A percentile compares a stretch with the other conserved stretches of the same genome.
These are phyloP conservation scores for Apoda limacodes DNA, from an alignment of 2,888 invertebrate species.

Conservation along the genomic window DNA sequence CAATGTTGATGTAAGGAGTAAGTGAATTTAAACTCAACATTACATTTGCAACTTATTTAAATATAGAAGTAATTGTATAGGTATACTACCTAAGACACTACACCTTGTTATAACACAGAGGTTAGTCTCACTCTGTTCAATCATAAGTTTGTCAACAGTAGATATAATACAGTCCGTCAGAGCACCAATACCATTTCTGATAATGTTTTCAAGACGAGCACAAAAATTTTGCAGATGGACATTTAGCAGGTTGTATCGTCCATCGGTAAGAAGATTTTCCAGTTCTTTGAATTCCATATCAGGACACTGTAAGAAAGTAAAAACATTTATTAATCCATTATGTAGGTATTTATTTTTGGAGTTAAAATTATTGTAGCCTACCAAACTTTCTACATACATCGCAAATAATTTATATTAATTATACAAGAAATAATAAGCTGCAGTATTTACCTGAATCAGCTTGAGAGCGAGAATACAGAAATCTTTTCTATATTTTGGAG, in stretches of 20 bases:
- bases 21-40: no score
- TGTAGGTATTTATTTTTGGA: neutral
- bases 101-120: constrained; percentile 70
- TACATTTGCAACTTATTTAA: no score
- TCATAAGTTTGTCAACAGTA: constrained; percentile 70
- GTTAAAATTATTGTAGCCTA: neutral
- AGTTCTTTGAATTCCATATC: constrained; percentile 80
- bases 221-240: constrained; percentile 72
- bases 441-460: constrained; percentile 74
- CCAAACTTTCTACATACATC: no score
- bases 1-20: no score
- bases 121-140: constrained; percentile 58
- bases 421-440: neutral
- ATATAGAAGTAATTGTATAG: no score
- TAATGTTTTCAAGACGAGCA: constrained; percentile 67
- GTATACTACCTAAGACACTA: constrained; percentile 79
- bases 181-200: constrained; percentile 73
- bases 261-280: constrained; percentile 72
- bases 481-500: constrained; percentile 76
- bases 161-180: constrained; percentile 73
- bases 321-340: neutral
- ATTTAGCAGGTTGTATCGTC: constrained; percentile 69
- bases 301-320: constrained; percentile 69
- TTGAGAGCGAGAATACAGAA: constrained; percentile 85
- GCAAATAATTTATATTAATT: neutral